Evolutionary conservation across 2,113 vertebrate species (phyloP).

Genomic region (Neodon shergylaensis): DNA sequence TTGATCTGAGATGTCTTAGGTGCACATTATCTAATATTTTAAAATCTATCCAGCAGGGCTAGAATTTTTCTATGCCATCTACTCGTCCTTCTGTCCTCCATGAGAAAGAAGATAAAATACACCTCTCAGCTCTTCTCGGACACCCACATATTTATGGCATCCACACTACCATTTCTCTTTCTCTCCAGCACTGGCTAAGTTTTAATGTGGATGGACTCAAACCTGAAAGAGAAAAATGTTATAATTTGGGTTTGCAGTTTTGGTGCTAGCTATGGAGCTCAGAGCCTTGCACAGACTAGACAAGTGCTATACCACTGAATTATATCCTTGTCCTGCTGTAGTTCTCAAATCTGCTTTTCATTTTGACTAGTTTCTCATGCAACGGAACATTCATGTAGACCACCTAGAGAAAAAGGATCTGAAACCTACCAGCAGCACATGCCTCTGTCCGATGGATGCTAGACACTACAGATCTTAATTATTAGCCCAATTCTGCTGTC

Average conservation of each 20-base stretch:
- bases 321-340: not conserved
- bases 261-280: not conserved
- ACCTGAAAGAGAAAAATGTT: constrained; percentile 6
- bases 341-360: constrained; percentile 54
- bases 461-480: not conserved
- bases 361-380: constrained; percentile 52
- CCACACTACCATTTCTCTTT: not conserved
- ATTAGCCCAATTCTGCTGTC: not conserved
- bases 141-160: not conserved
- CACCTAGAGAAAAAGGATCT: constrained; percentile 24
- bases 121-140: not conserved
- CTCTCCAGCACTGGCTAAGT: constrained; percentile 5
- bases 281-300: not conserved
- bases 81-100: not conserved
- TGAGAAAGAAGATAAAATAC: not conserved
- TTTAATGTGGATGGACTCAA: not conserved
- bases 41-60: not conserved
- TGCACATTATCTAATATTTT: not conserved
- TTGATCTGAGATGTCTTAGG: not conserved
- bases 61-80: not conserved
- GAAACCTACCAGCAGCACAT: constrained; percentile 15
- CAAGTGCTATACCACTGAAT: not conserved
- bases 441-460: not conserved
- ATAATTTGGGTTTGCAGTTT: not conserved
- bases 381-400: not conserved